Conservation (phyloP, 2,797 vertebrate species). For the Hippocampus kuda region DNA sequence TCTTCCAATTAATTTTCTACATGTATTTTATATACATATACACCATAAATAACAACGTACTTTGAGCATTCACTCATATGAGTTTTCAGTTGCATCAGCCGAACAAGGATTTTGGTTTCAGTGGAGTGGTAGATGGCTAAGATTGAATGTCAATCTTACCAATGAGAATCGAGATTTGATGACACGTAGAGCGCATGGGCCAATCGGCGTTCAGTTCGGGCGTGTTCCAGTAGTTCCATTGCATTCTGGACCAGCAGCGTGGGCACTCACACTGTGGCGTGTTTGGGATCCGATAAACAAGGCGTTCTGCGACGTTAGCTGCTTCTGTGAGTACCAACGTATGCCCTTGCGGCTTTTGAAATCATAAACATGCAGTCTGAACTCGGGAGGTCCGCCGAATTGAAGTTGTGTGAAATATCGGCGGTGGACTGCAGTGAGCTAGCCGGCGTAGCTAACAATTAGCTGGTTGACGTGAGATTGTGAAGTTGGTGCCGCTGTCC, state of each 20-base stretch:
- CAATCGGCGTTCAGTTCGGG: constrained; percentile 43
- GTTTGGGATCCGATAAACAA: constrained; percentile 22
- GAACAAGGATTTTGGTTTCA: background rate
- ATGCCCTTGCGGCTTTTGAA: background rate
- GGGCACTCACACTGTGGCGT: constrained; percentile 28
- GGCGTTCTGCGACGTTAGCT: constrained; percentile 25
- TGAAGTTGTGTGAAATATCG: background rate
- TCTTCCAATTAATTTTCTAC: too few relatives aligned
- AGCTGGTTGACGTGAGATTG: constrained; percentile 35
- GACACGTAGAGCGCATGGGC: background rate
- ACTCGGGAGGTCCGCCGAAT: background rate
- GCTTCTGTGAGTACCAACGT: constrained; percentile 52
- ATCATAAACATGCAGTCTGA: too few relatives aligned
- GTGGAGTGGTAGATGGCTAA: constrained; percentile 20
- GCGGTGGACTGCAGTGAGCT: background rate
- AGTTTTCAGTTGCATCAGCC: constrained; percentile 70
- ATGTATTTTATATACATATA: background rate
- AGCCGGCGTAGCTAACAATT: constrained; percentile 29
- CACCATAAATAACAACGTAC: background rate
- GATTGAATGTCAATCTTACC: constrained; percentile 46
- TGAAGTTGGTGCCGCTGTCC: constrained; percentile 16
- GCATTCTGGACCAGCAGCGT: constrained; percentile 45
- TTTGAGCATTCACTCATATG: background rate
- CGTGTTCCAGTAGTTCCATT: background rate
- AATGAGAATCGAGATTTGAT: constrained; percentile 27